Evolutionary conservation across 1,140 invertebrate species (phyloP).

Genomic region (Pogonus chalceus): DNA sequence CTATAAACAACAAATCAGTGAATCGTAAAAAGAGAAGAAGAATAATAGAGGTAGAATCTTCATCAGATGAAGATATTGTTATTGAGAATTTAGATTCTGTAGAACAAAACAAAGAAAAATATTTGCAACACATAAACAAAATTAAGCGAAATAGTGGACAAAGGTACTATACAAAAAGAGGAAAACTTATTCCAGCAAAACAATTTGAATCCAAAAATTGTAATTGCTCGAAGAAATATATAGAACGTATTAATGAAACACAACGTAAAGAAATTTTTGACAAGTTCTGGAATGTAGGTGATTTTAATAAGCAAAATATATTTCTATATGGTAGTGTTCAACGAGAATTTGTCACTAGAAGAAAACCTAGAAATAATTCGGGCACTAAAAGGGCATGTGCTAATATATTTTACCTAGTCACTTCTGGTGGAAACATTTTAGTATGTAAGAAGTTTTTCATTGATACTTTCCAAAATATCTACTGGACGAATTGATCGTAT

Average conservation of each 20-base stretch:
- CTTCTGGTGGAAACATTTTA: constrained; percentile 16
- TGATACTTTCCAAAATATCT: constrained; percentile 20
- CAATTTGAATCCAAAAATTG: constrained; percentile 17
- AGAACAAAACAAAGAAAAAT: constrained; percentile 17
- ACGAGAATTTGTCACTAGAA: constrained; percentile 16
- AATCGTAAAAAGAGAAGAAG: constrained; percentile 18
- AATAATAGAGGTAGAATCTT: constrained; percentile 17
- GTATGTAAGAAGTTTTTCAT: constrained; percentile 22
- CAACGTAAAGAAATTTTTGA: constrained; percentile 16
- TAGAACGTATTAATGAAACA: constrained; percentile 14
- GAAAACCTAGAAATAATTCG: constrained; percentile 16
- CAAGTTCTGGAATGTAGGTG: constrained; percentile 16
- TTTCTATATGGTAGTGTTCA: constrained; percentile 15
- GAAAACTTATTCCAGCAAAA: constrained; percentile 14
- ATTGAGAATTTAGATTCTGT: constrained; percentile 16
- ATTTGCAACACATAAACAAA: constrained; percentile 16
- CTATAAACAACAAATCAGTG: constrained; percentile 14
- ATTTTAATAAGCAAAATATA: constrained; percentile 20
- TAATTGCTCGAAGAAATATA: not conserved
- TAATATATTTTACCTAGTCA: constrained; percentile 18
- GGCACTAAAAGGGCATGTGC: constrained; percentile 12
- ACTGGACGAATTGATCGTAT: constrained; percentile 18
- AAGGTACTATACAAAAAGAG: constrained; percentile 16
- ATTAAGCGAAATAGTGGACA: constrained; percentile 16
- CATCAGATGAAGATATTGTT: constrained; percentile 1